Conservation (phyloP, 2,113 vertebrate species). For the Mesocricetus auratus region DNA sequence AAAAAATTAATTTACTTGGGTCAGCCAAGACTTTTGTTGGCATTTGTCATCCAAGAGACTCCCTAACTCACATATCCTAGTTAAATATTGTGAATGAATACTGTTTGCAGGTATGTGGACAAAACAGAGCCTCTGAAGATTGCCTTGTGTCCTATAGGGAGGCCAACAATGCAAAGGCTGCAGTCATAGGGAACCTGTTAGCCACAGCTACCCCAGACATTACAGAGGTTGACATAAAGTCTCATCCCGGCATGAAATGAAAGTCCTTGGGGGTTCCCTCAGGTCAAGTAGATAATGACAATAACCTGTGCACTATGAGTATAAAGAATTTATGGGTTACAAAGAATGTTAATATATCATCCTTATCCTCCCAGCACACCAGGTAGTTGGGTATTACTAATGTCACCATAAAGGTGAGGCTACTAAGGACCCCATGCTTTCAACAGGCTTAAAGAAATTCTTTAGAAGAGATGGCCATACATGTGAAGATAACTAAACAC, state of each 20-base stretch:
- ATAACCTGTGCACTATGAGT: constrained; percentile 31
- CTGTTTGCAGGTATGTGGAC: not conserved
- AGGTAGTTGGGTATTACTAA: constrained; percentile 13
- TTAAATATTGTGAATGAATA: not conserved
- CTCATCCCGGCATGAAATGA: constrained; percentile 42
- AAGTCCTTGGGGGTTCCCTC: not conserved
- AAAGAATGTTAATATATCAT: constrained; percentile 52
- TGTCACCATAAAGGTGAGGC: constrained; percentile 9
- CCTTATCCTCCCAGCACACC: constrained; percentile 43
- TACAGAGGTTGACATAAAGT: constrained; percentile 45
- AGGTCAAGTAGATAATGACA: constrained; percentile 38
- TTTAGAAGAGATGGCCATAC: not conserved
- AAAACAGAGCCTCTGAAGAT: not conserved
- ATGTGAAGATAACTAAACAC: not conserved
- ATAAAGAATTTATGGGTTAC: constrained; percentile 27
- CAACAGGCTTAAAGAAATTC: not conserved
- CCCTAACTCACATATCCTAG: not conserved
- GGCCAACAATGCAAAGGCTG: constrained; percentile 19
- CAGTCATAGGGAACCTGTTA: not conserved
- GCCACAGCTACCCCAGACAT: constrained; percentile 46
- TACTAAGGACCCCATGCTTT: constrained; percentile 24
- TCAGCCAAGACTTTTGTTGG: not conserved
- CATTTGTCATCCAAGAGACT: not conserved
- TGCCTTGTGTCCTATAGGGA: not conserved
- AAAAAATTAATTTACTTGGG: not conserved